These are phyloP conservation scores for Eurystomus glaucurus DNA, from an alignment of 2,797 vertebrate species.

Conservation along the genomic window DNA sequence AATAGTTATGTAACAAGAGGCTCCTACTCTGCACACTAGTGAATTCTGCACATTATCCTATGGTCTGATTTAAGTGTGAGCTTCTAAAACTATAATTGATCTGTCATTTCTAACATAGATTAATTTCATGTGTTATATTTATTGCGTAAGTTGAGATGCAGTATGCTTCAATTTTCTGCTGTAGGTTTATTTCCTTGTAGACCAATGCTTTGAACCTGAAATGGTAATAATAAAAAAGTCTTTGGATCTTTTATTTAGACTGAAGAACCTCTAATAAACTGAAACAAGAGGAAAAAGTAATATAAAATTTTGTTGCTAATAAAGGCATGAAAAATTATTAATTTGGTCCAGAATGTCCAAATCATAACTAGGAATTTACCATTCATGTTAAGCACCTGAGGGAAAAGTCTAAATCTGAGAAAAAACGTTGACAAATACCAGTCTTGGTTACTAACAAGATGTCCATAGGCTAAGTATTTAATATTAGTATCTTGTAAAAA, in stretches of 20 bases:
- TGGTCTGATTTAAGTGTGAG: background rate
- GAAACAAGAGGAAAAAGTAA: background rate
- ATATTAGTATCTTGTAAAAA: background rate
- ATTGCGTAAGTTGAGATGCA: background rate
- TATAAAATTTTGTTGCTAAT: background rate
- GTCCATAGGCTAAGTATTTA: background rate
- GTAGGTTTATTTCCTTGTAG: background rate
- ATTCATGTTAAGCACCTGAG: background rate
- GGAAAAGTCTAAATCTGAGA: background rate
- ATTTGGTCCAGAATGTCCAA: background rate
- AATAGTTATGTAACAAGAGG: background rate
- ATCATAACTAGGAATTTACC: background rate
- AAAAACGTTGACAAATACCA: background rate
- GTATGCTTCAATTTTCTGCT: background rate
- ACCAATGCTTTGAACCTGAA: background rate
- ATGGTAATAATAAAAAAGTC: background rate
- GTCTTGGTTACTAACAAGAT: background rate
- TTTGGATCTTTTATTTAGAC: background rate
- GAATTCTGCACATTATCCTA: background rate
- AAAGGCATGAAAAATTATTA: background rate
- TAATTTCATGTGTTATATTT: background rate
- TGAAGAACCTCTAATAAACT: background rate
- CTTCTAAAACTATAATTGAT: background rate
- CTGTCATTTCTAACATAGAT: background rate
- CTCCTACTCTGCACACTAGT: background rate